Percentiles rank a stretch among this genome's conserved stretches.
Conservation (phyloP, 1,140 invertebrate genomes). For the Drosophila prosaltans region DNA sequence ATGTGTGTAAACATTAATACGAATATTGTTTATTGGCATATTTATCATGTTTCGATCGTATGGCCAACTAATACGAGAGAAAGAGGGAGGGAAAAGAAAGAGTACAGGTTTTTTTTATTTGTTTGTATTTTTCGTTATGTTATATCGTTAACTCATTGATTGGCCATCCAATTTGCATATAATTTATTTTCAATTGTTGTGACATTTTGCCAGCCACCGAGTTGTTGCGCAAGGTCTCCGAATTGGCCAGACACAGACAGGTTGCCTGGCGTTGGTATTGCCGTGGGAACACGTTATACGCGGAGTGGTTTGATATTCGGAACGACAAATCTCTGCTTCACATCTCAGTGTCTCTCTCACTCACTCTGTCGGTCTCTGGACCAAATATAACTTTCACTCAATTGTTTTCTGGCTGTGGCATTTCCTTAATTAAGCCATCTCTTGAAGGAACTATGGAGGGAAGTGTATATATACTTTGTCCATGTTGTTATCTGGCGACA, state of each 20-base stretch:
- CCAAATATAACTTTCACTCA: slow-evolving; percentile 60
- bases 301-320: not conserved
- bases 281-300: slow-evolving; percentile 58
- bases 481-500: slow-evolving; percentile 46
- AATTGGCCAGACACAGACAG: slow-evolving; percentile 17
- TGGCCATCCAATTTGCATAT: slow-evolving; percentile 75
- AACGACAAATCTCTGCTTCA: slow-evolving; percentile 6
- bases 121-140: no score
- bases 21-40: slow-evolving; percentile 23
- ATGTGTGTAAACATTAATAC: not conserved
- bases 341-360: slow-evolving; percentile 12
- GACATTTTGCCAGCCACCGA: slow-evolving; percentile 66
- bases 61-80: not conserved
- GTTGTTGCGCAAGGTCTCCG: slow-evolving; percentile 50
- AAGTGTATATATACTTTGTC: slow-evolving; percentile 11
- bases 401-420: slow-evolving; percentile 25
- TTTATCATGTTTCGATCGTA: slow-evolving; percentile 45
- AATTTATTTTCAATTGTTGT: slow-evolving; percentile 80
- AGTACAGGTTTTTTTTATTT: not conserved
- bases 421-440: slow-evolving; percentile 77
- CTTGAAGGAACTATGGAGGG: slow-evolving; percentile 41
- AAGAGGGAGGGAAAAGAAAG: not conserved
- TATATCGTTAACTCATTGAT: slow-evolving; percentile 39
- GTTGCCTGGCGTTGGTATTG: slow-evolving; percentile 43
- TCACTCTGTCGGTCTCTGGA: not conserved